A percentile compares a stretch with the other conserved stretches of the same genome.
These are phyloP conservation scores for Cataglyphis hispanica DNA, from an alignment of 1,140 invertebrate species.

Conservation along the genomic window DNA sequence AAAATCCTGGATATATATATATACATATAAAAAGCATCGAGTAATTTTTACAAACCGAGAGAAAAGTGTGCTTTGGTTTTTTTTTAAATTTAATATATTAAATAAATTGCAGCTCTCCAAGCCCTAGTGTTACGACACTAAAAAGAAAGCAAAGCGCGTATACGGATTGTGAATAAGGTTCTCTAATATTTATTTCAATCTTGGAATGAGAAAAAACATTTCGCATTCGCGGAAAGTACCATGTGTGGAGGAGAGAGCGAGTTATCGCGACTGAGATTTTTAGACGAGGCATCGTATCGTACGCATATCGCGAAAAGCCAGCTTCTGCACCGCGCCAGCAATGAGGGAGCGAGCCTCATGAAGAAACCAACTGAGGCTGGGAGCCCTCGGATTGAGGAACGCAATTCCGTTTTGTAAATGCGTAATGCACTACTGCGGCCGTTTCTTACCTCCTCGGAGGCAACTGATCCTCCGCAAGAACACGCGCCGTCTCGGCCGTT, in stretches of 20 bases:
- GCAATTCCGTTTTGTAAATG: conserved; percentile 82
- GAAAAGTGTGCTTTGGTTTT: not conserved
- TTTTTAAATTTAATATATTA: conserved; percentile 18
- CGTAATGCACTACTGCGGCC: conserved; percentile 67
- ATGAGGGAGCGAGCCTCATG: conserved; percentile 64
- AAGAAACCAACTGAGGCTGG: conserved; percentile 66
- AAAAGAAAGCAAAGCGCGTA: not conserved
- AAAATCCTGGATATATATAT: not conserved
- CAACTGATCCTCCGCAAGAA: conserved; percentile 51
- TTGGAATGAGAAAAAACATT: conserved; percentile 1
- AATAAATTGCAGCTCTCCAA: not conserved
- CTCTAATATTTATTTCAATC: conserved; percentile 62
- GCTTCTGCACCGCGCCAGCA: not conserved
- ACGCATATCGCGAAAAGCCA: not conserved
- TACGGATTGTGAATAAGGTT: conserved; percentile 8
- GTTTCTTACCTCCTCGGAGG: conserved; percentile 28
- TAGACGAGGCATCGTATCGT: conserved; percentile 11
- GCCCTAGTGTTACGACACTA: not conserved
- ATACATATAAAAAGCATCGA: too few relatives aligned
- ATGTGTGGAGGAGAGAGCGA: not conserved
- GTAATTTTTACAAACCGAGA: not conserved
- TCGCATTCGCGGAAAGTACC: conserved; percentile 36
- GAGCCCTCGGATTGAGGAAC: conserved; percentile 70
- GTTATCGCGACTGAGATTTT: conserved; percentile 45
- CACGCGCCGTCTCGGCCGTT: not conserved